Evolutionary conservation across 1,140 invertebrate species (phyloP), one percentile per base, ranked within the genome.

Genomic region (Drosophila arawakana): DNA sequence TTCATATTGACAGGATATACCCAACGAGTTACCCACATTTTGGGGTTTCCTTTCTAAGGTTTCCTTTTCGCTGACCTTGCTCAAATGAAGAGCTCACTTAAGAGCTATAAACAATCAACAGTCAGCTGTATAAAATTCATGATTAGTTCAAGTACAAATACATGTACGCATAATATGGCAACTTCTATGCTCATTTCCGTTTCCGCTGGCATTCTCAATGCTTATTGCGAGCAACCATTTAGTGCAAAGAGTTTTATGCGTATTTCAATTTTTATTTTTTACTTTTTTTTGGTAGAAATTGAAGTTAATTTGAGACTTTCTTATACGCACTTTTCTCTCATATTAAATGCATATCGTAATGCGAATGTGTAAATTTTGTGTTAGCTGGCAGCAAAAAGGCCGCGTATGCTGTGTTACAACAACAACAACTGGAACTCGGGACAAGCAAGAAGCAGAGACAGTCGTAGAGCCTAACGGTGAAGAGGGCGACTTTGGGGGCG

Each of bases 331-430:
- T 68, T 63, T 70, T 68, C 39, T 41, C 58, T 83, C 76, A 88
- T 88, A 88, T 88, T 88, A 88, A 88, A 88, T 88, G 83, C 84
- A 88, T 88, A 88, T 88, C 76, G 83, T 79, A 83, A 83, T 86
- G 83, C 63, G 84, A 83, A 89, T 88, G 83, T 88, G 84, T 88
- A 88, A 88, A 88, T 88, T 88, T 86, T 70, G 59, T 80, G 30
- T 65, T 21, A 34, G 63, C 34, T 47, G 67, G 67, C 61, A 69
- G 54, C 11, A 59, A 68, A 76, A 78, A 59, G 59, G 67, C 59
- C 52, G 68, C 41, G 63, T 73, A 68, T 37, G 25, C 37, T 73
- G 37, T 46, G 25, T n/a, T 37, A 8, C 30, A 47, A 37, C n/a
- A 57, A 25, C 37, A 50, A 50, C 49, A 50, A 46, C 21, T 37